Evolutionary conservation across 2,888 invertebrate species (phyloP).

Genomic region (Hoplodrina ambigua): DNA sequence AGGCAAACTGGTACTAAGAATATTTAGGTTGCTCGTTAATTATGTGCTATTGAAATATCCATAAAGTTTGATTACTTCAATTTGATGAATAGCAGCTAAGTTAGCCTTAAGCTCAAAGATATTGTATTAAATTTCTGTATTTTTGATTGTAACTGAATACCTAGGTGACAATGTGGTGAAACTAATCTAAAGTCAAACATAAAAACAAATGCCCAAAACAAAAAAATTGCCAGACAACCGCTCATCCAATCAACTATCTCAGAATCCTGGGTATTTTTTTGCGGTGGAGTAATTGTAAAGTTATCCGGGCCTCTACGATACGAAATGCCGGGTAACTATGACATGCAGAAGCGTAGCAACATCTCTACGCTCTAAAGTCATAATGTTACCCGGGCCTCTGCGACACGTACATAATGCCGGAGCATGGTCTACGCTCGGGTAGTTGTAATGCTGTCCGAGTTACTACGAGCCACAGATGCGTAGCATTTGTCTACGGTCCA

Average conservation of each 20-base stretch:
- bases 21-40: slow-evolving; percentile 31
- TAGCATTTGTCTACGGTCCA: background rate
- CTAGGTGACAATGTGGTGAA: too few relatives aligned
- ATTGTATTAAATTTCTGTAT: background rate
- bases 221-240: too few relatives aligned
- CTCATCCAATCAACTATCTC: too few relatives aligned
- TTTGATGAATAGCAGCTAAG: background rate
- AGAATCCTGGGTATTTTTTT: too few relatives aligned
- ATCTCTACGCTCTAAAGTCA: background rate
- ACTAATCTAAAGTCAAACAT: background rate
- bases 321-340: background rate
- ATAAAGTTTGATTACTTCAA: slow-evolving; percentile 30
- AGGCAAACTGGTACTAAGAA: slow-evolving; percentile 15
- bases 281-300: background rate
- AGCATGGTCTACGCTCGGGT: background rate
- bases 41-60: slow-evolving; percentile 23
- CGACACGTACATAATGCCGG: background rate
- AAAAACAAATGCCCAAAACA: background rate
- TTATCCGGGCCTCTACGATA: background rate
- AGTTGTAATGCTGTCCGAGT: background rate
- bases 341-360: background rate
- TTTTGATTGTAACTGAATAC: background rate
- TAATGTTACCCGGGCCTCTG: background rate
- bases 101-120: background rate
- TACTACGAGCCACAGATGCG: too few relatives aligned